Conservation (phyloP, 2,113 vertebrate genomes). For the Caranx melampygus region DNA sequence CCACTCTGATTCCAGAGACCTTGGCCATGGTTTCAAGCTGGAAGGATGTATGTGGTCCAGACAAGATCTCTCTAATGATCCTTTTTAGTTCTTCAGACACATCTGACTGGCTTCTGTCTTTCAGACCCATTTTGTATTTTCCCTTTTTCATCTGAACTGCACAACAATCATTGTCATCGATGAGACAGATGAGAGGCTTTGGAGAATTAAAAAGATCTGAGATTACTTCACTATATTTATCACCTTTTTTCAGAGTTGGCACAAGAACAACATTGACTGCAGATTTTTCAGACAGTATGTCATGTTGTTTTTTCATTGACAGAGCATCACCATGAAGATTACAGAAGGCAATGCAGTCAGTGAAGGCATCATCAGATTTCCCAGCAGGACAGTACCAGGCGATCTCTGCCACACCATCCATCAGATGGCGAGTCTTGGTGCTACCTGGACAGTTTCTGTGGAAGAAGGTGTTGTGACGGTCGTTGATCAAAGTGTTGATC, state of each 20-base stretch:
- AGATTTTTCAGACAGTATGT: conserved; percentile 73
- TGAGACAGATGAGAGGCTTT: conserved; percentile 75
- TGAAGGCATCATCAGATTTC: conserved; percentile 75
- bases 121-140: conserved; percentile 71
- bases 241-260: conserved; percentile 38
- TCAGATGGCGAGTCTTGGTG: conserved; percentile 73
- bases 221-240: too few species aligned
- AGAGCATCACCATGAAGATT: conserved; percentile 83
- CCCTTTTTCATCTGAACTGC: not conserved
- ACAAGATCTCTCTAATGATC: conserved; percentile 64
- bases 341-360: conserved; percentile 79
- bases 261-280: conserved; percentile 77
- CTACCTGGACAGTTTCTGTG: conserved; percentile 80
- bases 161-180: conserved; percentile 49
- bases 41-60: not conserved
- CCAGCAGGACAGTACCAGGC: conserved; percentile 85
- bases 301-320: conserved; percentile 60
- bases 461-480: conserved; percentile 75
- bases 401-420: conserved; percentile 84
- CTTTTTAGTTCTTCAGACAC: conserved; percentile 62
- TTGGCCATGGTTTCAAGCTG: conserved; percentile 69
- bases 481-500: conserved; percentile 81
- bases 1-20: conserved; percentile 60
- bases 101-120: conserved; percentile 75
- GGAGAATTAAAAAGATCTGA: too few species aligned